A percentile compares a stretch with the other conserved stretches of the same genome.
phyloP scores from a whole-genome alignment of 2,888 invertebrate species.

The Netelia fuscicornis region DNA sequence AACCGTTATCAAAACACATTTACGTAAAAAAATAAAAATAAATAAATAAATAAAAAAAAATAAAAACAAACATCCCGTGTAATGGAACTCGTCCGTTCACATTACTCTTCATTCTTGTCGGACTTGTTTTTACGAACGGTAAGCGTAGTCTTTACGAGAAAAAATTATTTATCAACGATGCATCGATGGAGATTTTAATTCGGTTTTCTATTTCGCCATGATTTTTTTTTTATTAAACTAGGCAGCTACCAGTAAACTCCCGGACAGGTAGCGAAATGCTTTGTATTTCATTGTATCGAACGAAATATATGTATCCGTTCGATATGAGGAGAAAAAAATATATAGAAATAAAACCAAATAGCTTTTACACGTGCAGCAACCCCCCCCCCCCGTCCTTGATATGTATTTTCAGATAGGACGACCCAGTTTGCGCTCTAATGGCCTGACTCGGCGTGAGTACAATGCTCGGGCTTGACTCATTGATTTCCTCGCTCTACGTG shows the following conservation, averaged over 20 bases:
- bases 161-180: no score
- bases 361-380: constrained; percentile 16
- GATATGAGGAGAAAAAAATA: constrained; percentile 8
- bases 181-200: not conserved
- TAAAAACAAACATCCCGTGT: not conserved
- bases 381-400: not conserved
- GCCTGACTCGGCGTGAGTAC: constrained; percentile 59
- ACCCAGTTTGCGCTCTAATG: constrained; percentile 69
- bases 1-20: constrained; percentile 3
- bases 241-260: not conserved
- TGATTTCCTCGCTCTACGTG: constrained; percentile 54
- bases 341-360: constrained; percentile 23
- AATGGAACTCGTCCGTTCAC: no score
- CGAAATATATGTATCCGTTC: not conserved
- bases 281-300: not conserved
- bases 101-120: no score
- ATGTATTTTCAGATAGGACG: constrained; percentile 62
- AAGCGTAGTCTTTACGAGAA: no score
- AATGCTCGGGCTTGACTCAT: constrained; percentile 63
- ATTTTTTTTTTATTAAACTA: not conserved
- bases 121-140: no score
- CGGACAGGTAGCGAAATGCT: not conserved
- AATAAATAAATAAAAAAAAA: not conserved
- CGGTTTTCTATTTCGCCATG: not conserved
- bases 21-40: not conserved